Evolutionary conservation across 1,140 invertebrate genomes (phyloP).

Genomic region (Teleopsis dalmanni): DNA sequence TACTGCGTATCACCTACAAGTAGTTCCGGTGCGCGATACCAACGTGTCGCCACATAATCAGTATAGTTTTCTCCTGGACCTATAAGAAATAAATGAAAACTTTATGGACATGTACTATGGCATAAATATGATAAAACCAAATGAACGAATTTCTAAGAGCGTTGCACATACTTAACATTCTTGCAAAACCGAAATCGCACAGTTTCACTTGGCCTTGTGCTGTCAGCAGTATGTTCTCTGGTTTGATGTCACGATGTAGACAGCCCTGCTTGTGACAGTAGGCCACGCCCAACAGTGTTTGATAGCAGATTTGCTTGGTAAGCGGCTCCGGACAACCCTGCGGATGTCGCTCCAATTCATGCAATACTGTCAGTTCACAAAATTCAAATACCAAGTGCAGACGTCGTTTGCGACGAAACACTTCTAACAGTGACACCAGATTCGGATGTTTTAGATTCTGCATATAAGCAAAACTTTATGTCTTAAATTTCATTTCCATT

Average conservation of each 20-base stretch:
- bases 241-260: slow-evolving; percentile 96
- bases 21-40: slow-evolving; percentile 95
- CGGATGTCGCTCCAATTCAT: slow-evolving; percentile 90
- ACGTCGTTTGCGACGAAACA: slow-evolving; percentile 92
- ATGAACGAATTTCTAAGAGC: not conserved
- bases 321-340: slow-evolving; percentile 76
- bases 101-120: no score
- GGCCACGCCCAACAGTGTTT: slow-evolving; percentile 87
- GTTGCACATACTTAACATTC: slow-evolving; percentile 78
- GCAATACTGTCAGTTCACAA: slow-evolving; percentile 93
- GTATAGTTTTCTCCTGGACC: slow-evolving; percentile 95
- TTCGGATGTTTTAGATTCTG: slow-evolving; percentile 98
- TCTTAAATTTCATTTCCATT: no score
- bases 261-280: slow-evolving; percentile 97
- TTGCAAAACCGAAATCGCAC: slow-evolving; percentile 97
- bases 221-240: slow-evolving; percentile 98
- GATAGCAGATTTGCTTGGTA: slow-evolving; percentile 89
- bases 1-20: slow-evolving; percentile 97
- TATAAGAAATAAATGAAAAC: no score
- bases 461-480: no score
- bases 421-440: slow-evolving; percentile 93
- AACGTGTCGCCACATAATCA: slow-evolving; percentile 97
- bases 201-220: slow-evolving; percentile 89
- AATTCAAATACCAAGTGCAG: slow-evolving; percentile 98
- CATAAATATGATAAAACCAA: no score